Base-by-base conservation (phyloP, 1,140 invertebrate species). In the Rhagoletis zephyria region DNA sequence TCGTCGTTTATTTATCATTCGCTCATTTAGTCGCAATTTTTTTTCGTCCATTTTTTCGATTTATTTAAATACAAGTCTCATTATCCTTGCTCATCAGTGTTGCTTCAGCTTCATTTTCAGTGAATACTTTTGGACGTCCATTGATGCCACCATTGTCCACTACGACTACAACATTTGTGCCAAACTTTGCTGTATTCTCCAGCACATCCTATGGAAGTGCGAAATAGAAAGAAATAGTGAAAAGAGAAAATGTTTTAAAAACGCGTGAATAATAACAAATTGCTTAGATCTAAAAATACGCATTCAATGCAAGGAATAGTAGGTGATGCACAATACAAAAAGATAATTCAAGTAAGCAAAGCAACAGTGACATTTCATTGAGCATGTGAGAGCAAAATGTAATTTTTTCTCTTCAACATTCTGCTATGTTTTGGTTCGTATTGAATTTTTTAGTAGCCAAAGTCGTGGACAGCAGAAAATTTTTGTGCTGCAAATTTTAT, bases 51-150 rank as follows among this genome's bases (percentile, higher is more conserved):
- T 6, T 16, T 9, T 16, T 9, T 4, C 5, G 16, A n/a, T 56
- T 19, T 81, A 30, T 74, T 77, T 89, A 89, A 86, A 89, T 89
- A 56, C 85, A 88, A 14, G 88, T 89, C 45, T 89, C 88, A 59
- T 89, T 81, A 67, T 88, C 85, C 59, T 88, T 89, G 5, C 5
- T 87, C 51, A 89, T 60, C 30, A 86, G 30, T 12, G 65, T 19
- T 65, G 85, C 87, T 30, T 88, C 74, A 42, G 87, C 88, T 67
- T 88, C 87, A 59, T 88, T 88, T 86, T 88, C 86, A 42, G 88
- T 89, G 14, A 77, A 89, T 48, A 89, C 88, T 85, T 89, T 87
- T 9, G 87, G 87, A 7, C 87, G 87, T 6, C 87, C 88, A 85
- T 89, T 89, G 60, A 86, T 40, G 77, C 74, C 30, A 65, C 88